These are phyloP conservation scores for Festucalex cinctus DNA, from an alignment of 2,113 vertebrate genomes.

Conservation along the genomic window DNA sequence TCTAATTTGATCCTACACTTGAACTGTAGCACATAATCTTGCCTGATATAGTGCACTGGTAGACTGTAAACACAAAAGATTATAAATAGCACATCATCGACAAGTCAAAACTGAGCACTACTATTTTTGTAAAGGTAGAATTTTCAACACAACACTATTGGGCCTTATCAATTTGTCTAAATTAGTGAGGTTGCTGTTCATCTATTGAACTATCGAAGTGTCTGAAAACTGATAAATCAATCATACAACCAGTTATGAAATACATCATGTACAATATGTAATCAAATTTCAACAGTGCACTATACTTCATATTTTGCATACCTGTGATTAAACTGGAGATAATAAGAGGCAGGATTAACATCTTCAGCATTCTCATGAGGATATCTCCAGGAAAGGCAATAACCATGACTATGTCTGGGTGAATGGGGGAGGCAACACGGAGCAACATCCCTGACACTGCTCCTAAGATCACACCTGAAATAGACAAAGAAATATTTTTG, in stretches of 20 bases:
- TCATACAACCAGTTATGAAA: neutral
- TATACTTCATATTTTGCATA: constrained; percentile 31
- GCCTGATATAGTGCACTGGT: neutral
- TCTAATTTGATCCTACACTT: neutral
- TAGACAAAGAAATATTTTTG: neutral
- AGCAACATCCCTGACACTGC: constrained; percentile 85
- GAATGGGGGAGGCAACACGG: constrained; percentile 86
- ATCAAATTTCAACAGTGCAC: neutral
- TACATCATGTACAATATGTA: neutral
- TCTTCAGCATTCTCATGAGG: constrained; percentile 98
- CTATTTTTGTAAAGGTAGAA: neutral
- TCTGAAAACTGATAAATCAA: neutral
- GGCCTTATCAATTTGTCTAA: neutral
- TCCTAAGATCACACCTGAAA: constrained; percentile 90
- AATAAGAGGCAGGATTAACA: constrained; percentile 97
- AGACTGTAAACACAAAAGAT: neutral
- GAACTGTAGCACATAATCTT: neutral
- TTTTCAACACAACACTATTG: neutral
- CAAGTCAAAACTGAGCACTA: neutral
- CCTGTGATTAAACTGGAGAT: constrained; percentile 99
- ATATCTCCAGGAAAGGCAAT: constrained; percentile 98
- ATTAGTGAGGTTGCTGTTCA: neutral
- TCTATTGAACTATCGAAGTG: neutral
- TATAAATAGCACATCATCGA: neutral
- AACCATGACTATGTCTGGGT: constrained; percentile 93